Conservation (phyloP, 2,888 invertebrate genomes). For the Parochlus steinenii region DNA sequence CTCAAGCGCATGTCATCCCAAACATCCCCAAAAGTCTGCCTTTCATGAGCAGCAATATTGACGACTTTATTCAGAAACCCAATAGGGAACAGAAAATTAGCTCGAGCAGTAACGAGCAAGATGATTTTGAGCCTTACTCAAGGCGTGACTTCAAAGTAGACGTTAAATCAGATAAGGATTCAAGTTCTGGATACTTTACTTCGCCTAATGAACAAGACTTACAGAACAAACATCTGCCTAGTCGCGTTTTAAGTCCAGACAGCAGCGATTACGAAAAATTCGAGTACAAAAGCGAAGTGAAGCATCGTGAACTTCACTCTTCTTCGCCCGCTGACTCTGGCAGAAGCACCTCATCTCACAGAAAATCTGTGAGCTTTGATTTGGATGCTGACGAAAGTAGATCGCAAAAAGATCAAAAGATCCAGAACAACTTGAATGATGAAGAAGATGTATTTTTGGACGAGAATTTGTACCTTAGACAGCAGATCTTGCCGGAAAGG, state of each 20-base stretch:
- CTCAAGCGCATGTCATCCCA: not conserved
- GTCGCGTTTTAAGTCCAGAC: slow-evolving; percentile 2
- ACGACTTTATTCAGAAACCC: slow-evolving; percentile 5
- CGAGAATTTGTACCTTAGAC: slow-evolving; percentile 19
- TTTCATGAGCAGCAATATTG: slow-evolving; percentile 5
- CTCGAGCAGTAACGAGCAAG: not conserved
- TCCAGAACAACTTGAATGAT: not conserved
- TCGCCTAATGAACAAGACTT: slow-evolving; percentile 9
- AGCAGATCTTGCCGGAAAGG: slow-evolving; percentile 25
- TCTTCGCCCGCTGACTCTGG: slow-evolving; percentile 8
- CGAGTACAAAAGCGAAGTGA: slow-evolving; percentile 1
- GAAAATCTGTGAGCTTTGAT: slow-evolving; percentile 31
- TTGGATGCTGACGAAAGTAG: slow-evolving; percentile 26
- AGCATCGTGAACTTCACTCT: slow-evolving; percentile 4
- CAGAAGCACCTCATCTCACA: slow-evolving; percentile 3
- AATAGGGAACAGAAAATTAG: slow-evolving; percentile 1
- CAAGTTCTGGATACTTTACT: slow-evolving; percentile 8
- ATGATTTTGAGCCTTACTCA: slow-evolving; percentile 10
- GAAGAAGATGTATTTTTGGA: slow-evolving; percentile 6
- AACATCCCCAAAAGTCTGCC: not conserved
- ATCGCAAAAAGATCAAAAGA: slow-evolving; percentile 6
- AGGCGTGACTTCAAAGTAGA: slow-evolving; percentile 10
- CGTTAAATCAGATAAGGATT: slow-evolving; percentile 4
- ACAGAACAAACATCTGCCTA: not conserved
- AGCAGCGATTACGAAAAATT: slow-evolving; percentile 9